Conservation (phyloP, 2,888 invertebrate genomes). For the Polylopha cassiicola region DNA sequence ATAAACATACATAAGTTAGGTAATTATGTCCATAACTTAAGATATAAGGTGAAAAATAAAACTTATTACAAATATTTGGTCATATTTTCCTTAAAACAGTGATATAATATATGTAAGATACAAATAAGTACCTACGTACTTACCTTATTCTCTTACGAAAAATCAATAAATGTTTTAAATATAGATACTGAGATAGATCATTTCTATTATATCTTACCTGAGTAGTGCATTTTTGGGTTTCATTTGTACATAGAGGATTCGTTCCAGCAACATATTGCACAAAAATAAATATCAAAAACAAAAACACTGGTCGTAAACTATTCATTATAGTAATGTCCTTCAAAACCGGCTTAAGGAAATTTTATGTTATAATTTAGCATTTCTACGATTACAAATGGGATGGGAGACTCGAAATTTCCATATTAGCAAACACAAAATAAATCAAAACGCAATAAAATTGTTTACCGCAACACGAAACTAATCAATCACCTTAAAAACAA, state of each 20-base stretch:
- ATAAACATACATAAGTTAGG: no score
- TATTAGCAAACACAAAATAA: conserved; percentile 21
- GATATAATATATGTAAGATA: no score
- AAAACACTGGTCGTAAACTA: conserved; percentile 42
- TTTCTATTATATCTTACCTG: conserved; percentile 54
- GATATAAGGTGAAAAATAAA: no score
- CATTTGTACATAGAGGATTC: conserved; percentile 49
- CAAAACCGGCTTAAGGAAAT: conserved; percentile 10
- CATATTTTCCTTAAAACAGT: no score
- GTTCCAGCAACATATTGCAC: conserved; percentile 42
- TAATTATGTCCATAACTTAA: no score
- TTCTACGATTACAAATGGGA: conserved; percentile 14
- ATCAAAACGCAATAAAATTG: conserved; percentile 28
- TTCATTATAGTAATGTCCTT: conserved; percentile 28
- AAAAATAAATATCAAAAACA: conserved; percentile 41
- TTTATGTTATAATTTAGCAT: conserved; percentile 23
- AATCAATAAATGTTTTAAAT: conserved; percentile 20
- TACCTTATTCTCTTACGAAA: no score
- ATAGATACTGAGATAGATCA: no score
- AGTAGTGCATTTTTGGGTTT: conserved; percentile 50
- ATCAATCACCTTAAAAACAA: conserved; percentile 28
- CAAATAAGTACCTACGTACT: no score
- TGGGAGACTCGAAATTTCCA: conserved; percentile 20
- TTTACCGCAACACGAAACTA: conserved; percentile 17
- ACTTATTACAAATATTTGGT: no score